A percentile compares a stretch with the other conserved stretches of the same genome.
Conservation (phyloP, 2,888 invertebrate species). For the Drosophila kambysellisi region DNA sequence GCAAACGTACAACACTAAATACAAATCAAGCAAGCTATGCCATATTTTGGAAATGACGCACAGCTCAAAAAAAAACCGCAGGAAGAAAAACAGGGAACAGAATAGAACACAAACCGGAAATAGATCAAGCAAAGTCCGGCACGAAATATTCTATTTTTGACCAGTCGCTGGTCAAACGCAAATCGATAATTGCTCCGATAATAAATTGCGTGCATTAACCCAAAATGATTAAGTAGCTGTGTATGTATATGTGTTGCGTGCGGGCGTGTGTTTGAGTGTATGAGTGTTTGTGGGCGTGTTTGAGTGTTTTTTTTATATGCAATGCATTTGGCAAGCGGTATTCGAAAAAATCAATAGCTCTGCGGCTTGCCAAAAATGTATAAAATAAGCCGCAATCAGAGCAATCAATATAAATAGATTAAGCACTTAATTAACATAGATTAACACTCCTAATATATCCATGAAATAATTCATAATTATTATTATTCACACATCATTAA, state of each 20-base stretch:
- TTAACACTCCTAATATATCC: not conserved
- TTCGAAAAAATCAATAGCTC: constrained; percentile 60
- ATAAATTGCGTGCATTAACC: constrained; percentile 62
- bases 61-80: not conserved
- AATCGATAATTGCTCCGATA: constrained; percentile 59
- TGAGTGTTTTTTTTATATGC: constrained; percentile 28
- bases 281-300: constrained; percentile 23
- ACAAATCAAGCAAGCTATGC: constrained; percentile 38
- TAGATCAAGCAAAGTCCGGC: constrained; percentile 44
- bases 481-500: constrained; percentile 5
- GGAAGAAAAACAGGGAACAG: not conserved
- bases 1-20: constrained; percentile 12
- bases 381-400: constrained; percentile 18
- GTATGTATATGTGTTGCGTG: constrained; percentile 2
- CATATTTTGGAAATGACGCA: constrained; percentile 40
- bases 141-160: constrained; percentile 54
- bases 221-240: constrained; percentile 42
- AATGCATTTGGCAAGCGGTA: constrained; percentile 54
- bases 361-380: constrained; percentile 30
- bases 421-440: not conserved
- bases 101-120: constrained; percentile 46
- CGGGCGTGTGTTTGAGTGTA: constrained; percentile 15
- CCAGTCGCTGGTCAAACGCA: constrained; percentile 35
- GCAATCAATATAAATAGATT: not conserved
- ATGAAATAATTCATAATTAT: not conserved